Base-by-base conservation (phyloP, 2,113 vertebrate species). In the Ginglymostoma cirratum region DNA sequence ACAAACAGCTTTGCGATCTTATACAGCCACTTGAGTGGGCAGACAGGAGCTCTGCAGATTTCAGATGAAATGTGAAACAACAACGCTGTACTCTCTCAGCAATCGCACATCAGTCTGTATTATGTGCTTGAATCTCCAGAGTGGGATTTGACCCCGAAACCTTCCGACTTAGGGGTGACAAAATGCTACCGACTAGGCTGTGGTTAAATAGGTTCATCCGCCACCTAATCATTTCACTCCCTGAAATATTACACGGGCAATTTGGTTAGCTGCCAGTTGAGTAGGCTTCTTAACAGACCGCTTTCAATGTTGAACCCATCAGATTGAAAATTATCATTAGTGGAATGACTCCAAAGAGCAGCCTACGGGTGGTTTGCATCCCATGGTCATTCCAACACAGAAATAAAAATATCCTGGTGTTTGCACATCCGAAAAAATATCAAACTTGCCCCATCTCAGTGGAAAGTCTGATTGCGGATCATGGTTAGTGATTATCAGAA, bases 401-500 rank as follows among this genome's bases (percentile, higher is more conserved):
- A 19, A 42, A 83, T 83, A 83, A 45, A 83, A 21, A 83, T 21
- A 4, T 45, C 80, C 80, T 45, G 38, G 45, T 87, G 48, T 87
- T 87, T 87, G 85, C 85, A 87, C 85, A 52, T 87, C 42, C 10
- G 23, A 87, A 87, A 87, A 48, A 87, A 87, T 48, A 48, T 52
- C 42, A 52, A 86, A 87, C 85, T 24, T 87, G 80, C 38, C 80
- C 48, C 80, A 45, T 83, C 80, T 83, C 45, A 45, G 27, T 45
- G 24, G 85, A 48, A 87, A 87, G 85, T 87, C 85, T 87, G 52
- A 52, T 87, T 87, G 45, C 42, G 38, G 80, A 83, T 83, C 80
- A 83, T 83, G 38, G 21, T 52, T 87, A 27, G 85, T 87, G 85
- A 87, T 87, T 52, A 87, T 52, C 85, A 87, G 85, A 87, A 52